Evolutionary conservation across 1,140 invertebrate genomes (phyloP).

Genomic region (Cataglyphis hispanica): DNA sequence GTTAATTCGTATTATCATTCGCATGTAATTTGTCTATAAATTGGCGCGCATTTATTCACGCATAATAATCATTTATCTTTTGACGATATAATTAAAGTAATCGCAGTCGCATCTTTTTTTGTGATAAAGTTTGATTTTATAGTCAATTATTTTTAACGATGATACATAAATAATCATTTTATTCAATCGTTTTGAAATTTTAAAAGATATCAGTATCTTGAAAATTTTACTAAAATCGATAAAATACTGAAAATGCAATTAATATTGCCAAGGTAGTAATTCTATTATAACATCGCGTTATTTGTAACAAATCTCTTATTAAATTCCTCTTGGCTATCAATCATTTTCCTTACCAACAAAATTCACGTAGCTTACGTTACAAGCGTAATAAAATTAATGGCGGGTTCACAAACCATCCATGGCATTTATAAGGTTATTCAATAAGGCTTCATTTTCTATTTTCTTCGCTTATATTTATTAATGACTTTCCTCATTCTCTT

Average conservation of each 20-base stretch:
- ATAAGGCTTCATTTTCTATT: slow-evolving; percentile 6
- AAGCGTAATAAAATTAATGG: slow-evolving; percentile 49
- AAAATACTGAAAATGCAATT: neutral
- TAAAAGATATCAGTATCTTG: neutral
- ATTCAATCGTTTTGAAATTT: no score
- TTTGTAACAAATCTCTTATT: slow-evolving; percentile 44
- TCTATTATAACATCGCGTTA: slow-evolving; percentile 4
- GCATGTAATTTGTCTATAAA: neutral
- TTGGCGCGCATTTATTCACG: neutral
- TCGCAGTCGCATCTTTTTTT: neutral
- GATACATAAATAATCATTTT: neutral
- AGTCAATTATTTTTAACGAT: neutral
- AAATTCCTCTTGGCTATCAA: slow-evolving; percentile 39
- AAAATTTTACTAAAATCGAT: neutral
- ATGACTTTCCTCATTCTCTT: neutral
- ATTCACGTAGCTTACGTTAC: slow-evolving; percentile 8
- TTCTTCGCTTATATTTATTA: slow-evolving; percentile 1
- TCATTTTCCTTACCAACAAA: slow-evolving; percentile 29
- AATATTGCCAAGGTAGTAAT: neutral
- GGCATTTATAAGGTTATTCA: slow-evolving; percentile 27
- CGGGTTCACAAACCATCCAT: neutral
- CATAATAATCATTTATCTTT: neutral
- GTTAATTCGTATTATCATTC: slow-evolving; percentile 18
- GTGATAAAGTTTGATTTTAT: neutral
- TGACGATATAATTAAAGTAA: neutral